phyloP scores from a whole-genome alignment of 2,888 invertebrate genomes.

The Maniola hyperantus region DNA sequence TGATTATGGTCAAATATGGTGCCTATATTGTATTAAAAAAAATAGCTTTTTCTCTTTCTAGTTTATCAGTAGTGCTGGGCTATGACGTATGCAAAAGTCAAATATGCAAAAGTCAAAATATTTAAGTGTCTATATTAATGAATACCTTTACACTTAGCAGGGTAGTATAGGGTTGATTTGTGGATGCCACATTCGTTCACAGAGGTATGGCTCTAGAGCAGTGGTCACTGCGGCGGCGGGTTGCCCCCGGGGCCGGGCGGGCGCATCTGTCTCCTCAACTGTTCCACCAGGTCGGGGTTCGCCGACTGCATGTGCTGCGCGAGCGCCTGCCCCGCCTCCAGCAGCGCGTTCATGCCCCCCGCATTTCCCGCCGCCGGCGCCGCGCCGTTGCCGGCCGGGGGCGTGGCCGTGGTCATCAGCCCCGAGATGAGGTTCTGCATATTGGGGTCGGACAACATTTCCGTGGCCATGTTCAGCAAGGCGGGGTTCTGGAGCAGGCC shows the following conservation, averaged over 20 bases:
- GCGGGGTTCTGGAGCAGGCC: constrained; percentile 90
- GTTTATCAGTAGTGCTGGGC: too few relatives aligned
- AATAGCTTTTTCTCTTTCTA: too few relatives aligned
- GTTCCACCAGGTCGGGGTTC: constrained; percentile 92
- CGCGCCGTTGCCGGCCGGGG: constrained; percentile 43
- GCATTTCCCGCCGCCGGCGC: constrained; percentile 41
- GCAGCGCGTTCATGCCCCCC: constrained; percentile 66
- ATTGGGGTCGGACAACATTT: constrained; percentile 92
- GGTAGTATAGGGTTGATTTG: too few relatives aligned
- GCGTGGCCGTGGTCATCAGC: constrained; percentile 70
- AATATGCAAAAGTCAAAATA: too few relatives aligned
- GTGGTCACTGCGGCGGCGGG: constrained; percentile 38
- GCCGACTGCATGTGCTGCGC: constrained; percentile 91
- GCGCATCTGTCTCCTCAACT: constrained; percentile 86
- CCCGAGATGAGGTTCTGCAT: constrained; percentile 89
- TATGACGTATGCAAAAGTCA: too few relatives aligned
- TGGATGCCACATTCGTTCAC: not conserved
- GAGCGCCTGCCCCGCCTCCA: constrained; percentile 89
- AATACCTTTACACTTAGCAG: too few relatives aligned
- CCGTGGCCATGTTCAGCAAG: constrained; percentile 91
- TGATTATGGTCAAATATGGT: too few relatives aligned
- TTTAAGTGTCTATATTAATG: too few relatives aligned
- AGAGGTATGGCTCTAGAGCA: not conserved
- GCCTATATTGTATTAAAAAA: too few relatives aligned
- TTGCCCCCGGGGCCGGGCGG: constrained; percentile 54